phyloP scores from a whole-genome alignment of 2,113 vertebrate species.

The Alligator sinensis region DNA sequence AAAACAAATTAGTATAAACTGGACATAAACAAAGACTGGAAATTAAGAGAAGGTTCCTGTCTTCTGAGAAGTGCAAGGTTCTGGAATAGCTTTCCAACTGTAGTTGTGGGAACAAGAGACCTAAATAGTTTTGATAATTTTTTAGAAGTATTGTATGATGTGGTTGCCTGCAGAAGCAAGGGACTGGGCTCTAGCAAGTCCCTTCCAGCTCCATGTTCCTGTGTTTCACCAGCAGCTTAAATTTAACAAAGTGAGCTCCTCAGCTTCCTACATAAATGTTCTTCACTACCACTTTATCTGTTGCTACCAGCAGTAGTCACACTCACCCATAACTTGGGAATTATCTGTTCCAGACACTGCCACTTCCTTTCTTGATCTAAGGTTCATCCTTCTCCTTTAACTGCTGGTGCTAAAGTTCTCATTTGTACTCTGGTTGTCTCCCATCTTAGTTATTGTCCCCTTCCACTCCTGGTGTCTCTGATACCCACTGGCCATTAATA shows the following conservation, averaged over 20 bases:
- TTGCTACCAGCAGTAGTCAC: not conserved
- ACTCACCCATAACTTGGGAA: fast-evolving
- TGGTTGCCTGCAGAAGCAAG: not conserved
- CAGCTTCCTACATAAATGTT: not conserved
- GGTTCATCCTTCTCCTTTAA: not conserved
- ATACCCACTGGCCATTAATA: not conserved
- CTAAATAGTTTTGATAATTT: not conserved
- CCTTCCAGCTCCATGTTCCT: not conserved
- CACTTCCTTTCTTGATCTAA: not conserved
- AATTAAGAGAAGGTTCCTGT: not conserved
- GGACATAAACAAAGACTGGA: not conserved
- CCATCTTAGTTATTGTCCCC: not conserved
- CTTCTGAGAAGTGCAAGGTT: no score
- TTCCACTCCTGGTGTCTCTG: not conserved
- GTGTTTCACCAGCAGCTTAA: not conserved
- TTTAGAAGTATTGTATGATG: not conserved
- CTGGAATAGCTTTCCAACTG: not conserved
- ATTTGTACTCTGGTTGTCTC: not conserved
- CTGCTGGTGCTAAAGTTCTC: not conserved
- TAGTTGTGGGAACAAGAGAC: not conserved
- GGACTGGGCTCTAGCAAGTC: not conserved
- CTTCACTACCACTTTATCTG: not conserved
- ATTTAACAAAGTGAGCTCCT: not conserved
- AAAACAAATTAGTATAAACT: not conserved
- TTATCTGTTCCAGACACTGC: not conserved